Percentiles rank a stretch among this genome's conserved stretches.
phyloP scores from a whole-genome alignment of 2,888 invertebrate genomes.

The Acrocera orbiculus region DNA sequence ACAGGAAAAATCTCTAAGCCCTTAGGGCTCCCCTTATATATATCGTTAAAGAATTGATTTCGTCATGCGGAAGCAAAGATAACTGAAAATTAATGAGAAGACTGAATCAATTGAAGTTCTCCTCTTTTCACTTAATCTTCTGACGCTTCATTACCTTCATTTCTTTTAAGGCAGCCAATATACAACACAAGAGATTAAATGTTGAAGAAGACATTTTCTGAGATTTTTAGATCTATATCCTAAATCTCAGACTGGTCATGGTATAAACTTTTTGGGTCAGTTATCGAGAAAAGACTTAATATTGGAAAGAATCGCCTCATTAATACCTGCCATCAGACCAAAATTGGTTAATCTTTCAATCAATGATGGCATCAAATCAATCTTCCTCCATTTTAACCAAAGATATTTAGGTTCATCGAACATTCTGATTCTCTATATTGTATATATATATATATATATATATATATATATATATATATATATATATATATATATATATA shows the following conservation, averaged over 20 bases:
- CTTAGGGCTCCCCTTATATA: too few species aligned
- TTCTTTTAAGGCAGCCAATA: background rate
- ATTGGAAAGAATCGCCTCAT: conserved; percentile 9
- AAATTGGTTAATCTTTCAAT: conserved; percentile 13
- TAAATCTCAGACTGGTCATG: background rate
- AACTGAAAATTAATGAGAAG: conserved; percentile 14
- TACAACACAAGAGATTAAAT: background rate
- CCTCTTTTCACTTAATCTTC: background rate
- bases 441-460: too few species aligned
- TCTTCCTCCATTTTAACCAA: conserved; percentile 8
- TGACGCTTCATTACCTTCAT: too few species aligned
- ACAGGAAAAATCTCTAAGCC: too few species aligned
- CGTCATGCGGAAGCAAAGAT: conserved; percentile 14
- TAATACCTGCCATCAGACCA: conserved; percentile 11
- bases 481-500: too few species aligned
- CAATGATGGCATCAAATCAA: conserved; percentile 13
- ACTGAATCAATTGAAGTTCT: conserved; percentile 10
- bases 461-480: too few species aligned
- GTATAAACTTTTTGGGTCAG: background rate
- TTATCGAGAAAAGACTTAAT: background rate
- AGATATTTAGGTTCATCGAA: conserved; percentile 3
- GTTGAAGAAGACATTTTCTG: conserved; percentile 7
- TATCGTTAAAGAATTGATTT: conserved; percentile 13
- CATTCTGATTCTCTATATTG: background rate
- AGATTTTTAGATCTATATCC: conserved; percentile 1